Evolutionary conservation across 2,113 vertebrate species (phyloP).

Genomic region (Malurus melanocephalus): DNA sequence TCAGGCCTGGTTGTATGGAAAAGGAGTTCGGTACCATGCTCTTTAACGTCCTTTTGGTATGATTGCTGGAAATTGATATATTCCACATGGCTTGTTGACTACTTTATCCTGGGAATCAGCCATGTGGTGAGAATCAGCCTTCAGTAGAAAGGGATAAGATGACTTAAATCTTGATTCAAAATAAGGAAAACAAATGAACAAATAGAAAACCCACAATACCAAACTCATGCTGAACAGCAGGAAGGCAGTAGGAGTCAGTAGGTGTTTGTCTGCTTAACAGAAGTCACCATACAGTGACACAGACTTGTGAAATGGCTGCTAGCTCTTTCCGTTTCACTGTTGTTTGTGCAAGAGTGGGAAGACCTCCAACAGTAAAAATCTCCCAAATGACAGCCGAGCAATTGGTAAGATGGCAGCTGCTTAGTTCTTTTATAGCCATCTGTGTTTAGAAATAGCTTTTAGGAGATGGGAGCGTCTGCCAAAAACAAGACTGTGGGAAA

Average conservation of each 20-base stretch:
- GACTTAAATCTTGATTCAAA: not conserved
- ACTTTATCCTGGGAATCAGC: not conserved
- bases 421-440: conserved; percentile 46
- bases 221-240: not conserved
- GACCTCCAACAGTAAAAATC: conserved; percentile 24
- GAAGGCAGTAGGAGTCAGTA: not conserved
- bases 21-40: not conserved
- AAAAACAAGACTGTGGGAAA: conserved; percentile 13
- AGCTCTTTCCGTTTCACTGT: conserved; percentile 13
- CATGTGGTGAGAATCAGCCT: not conserved
- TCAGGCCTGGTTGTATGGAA: not conserved
- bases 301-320: conserved; percentile 32
- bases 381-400: conserved; percentile 30
- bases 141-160: not conserved
- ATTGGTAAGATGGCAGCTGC: conserved; percentile 51
- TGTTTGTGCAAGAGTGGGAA: conserved; percentile 38
- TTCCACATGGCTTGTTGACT: not conserved
- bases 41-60: not conserved
- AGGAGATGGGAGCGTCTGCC: conserved; percentile 2
- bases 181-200: not conserved
- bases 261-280: conserved; percentile 3
- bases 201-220: not conserved
- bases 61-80: not conserved
- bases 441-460: conserved; percentile 53
- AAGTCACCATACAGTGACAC: not conserved